Evolutionary conservation across 2,888 invertebrate genomes (phyloP), one percentile per base, ranked within the genome.

Genomic region (Rotaria socialis): DNA sequence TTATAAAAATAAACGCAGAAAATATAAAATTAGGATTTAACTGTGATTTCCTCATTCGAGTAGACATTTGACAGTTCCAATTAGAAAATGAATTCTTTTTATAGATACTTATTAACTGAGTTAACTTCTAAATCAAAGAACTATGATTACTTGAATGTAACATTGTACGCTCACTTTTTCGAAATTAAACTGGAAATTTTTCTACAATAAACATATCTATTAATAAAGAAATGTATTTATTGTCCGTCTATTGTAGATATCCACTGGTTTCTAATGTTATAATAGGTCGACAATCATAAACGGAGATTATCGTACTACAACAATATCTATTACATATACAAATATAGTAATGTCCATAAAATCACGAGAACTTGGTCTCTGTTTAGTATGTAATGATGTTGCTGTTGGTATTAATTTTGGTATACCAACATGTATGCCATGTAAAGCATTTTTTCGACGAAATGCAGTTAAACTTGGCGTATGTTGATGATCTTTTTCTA

Each of bases 361-460:
- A 67, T 67, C 67, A 35, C 35, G 67, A 35, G 3, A 35, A 19
- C 41, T 67, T 5, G 67, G 67, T 35, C 67, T 14, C 35, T 67
- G 67, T 41, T 19, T 19, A 19, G 35, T 67, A 35, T 67, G 67
- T 41, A 19, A 19, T 67, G 16, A 4, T 67, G 6, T 7, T 35
- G 27, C 67, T 35, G 19, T 67, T 0, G 67, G 67, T 67, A 27
- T 67, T 27, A 67, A 67, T 41, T 67, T 67, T 6, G 35, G 27
- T 7, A 35, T 67, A 19, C 35, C 35, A 67, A 67, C 67, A 19
- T 67, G 67, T 35, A 16, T 16, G 5, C 35, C 67, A 35, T 67
- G 67, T 67, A 67, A 67, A 67, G 67, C 67, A 67, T 67, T 67
- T 35, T 67, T 67, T 67, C 27, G 67, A 35, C 27, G 67, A 67